Evolutionary conservation across 2,888 invertebrate genomes (phyloP), one percentile per base, ranked within the genome.

Genomic region (Oscheius sp.): DNA sequence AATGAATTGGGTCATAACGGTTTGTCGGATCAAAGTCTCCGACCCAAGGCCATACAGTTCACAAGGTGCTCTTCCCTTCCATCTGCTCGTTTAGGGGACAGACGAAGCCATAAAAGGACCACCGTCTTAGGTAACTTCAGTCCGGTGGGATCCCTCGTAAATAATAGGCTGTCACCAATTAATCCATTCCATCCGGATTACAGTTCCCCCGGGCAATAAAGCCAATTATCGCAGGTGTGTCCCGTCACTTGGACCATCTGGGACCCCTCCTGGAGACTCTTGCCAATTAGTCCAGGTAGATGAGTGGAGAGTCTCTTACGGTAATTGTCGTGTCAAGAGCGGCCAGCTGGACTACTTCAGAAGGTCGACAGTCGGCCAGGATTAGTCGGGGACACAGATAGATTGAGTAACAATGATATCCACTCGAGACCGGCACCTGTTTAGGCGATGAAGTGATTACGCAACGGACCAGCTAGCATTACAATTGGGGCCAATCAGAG

Each of bases 281-380:
- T 41, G 18, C 69, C 69, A 69, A 69, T 69, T 69, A 69, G 69
- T 52, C 43, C 69, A 69, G 69, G 69, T 69, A 69, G 52, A 45
- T 23, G 25, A 25, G 49, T 27, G 21, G 52, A 52, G 52, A 29
- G 66, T 52, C 66, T 66, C 66, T 66, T 69, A 69, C 69, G 69
- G 69, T 69, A 69, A 69, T 69, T 69, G 69, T 55, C 69, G 55
- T 69, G 69, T 69, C 69, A 69, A 69, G 69, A 21, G 64, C 52
- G 55, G 23, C 55, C 69, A 69, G 53, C 69, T 69, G 69, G 55
- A 25, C 25, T 46, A 27, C 64, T 52, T 43, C 43, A 13, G n/a
- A 23, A 18, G 35, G 35, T 35, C 35, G 66, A 52, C 66, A 52
- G 66, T 46, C 13, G 49, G 43, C n/a, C 13, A n/a, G 63, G 66